Evolutionary conservation across 2,113 vertebrate species (phyloP).

Genomic region (Ophthalmolycus amberensis): DNA sequence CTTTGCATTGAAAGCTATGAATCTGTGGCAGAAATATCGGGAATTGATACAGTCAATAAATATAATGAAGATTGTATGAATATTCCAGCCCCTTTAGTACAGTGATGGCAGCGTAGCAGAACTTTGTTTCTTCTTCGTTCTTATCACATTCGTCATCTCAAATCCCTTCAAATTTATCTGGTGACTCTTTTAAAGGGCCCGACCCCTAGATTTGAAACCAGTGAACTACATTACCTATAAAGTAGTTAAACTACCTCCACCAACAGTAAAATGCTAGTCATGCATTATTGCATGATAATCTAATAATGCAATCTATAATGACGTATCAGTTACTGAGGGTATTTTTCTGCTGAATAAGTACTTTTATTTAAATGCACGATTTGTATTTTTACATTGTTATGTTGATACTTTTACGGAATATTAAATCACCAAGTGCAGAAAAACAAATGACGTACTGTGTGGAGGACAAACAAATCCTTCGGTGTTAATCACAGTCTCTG

Average conservation of each 20-base stretch:
- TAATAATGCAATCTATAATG: not conserved
- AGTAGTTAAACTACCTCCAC: not conserved
- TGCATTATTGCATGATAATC: not conserved
- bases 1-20: not conserved
- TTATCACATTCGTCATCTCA: not conserved
- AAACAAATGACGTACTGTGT: slow-evolving; percentile 11
- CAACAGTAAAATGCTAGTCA: not conserved
- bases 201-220: not conserved
- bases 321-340: not conserved
- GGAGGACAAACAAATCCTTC: not conserved
- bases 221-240: not conserved
- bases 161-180: not conserved
- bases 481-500: not conserved
- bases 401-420: not conserved
- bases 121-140: not conserved
- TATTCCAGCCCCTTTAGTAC: not conserved
- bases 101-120: too few relatives aligned
- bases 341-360: not conserved
- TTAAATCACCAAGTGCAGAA: not conserved
- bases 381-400: not conserved
- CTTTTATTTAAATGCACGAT: not conserved
- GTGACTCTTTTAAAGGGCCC: not conserved
- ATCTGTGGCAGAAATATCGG: not conserved
- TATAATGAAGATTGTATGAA: not conserved
- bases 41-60: not conserved